Base-by-base conservation (phyloP, 2,797 vertebrate species). In the Pipistrellus pygmaeus region DNA sequence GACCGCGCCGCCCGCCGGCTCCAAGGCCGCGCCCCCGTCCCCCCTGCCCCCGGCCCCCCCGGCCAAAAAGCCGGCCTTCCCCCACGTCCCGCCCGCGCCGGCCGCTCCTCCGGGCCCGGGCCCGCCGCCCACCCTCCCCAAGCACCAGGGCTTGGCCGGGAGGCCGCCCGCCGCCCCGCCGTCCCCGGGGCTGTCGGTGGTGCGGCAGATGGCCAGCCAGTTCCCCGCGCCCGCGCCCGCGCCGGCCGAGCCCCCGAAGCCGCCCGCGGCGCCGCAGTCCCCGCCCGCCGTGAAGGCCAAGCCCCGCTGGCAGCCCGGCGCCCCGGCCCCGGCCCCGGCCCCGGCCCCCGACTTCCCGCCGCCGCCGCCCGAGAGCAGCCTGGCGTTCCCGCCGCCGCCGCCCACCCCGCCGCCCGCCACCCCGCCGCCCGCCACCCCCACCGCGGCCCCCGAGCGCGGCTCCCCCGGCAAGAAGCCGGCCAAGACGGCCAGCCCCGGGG, bases 201-300 rank as follows among this genome's bases (percentile, higher is more conserved):
- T 99, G 90, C 99, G 99, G 95, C 99, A 99, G 90, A 97, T 99
- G 5, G 99, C 98, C 25, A 99, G 98, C 95, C 99, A 99, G 97
- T 99, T 99, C 93, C 99, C 99, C 98, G 44, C 98, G 44, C 96
- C 98, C 11, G 97, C 98, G 30, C 80, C 90, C 14, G 14, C 98
- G 30, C 80, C 90, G 14, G 14, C 95, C 38, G 98, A 98, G 96
- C 8, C 44, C 44, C 48, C 48, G 48, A 51, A 6, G 48, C 48
- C 48, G 48, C 14, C 48, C 48, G 48, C 48, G 14, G 97, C 98
- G 17, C 99, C 99, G 0, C 98, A 99, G 69, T 99, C 99, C 0
- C 99, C 99, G 18, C 99, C 99, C 20, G 99, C 99, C 13, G 99
- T 99, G 71, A 99, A 99, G 97, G 98, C 98, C 68, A 99, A 99